These are phyloP conservation scores for Osmerus mordax DNA, from an alignment of 2,113 vertebrate genomes.

Conservation along the genomic window DNA sequence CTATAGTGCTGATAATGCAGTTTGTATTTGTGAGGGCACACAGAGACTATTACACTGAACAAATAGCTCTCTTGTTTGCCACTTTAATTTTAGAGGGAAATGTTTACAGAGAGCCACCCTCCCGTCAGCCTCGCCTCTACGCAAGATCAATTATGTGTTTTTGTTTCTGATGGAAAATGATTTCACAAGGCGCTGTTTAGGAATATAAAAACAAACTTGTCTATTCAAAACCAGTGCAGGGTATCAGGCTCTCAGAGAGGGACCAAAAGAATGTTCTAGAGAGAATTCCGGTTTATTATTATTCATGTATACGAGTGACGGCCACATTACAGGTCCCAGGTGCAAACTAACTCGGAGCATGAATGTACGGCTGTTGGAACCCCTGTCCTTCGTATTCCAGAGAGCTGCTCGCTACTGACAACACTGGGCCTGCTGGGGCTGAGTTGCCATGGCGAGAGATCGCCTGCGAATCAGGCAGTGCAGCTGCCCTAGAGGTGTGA, in stretches of 20 bases:
- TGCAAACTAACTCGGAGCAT: slow-evolving; percentile 5
- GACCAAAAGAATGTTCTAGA: no score
- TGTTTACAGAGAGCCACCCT: slow-evolving; percentile 26
- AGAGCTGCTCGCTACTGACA: slow-evolving; percentile 58
- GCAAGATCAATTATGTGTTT: slow-evolving; percentile 23
- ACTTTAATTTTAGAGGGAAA: slow-evolving; percentile 33
- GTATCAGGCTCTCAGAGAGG: neutral
- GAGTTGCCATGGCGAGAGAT: slow-evolving; percentile 48
- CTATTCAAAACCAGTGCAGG: neutral
- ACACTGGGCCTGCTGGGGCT: slow-evolving; percentile 52
- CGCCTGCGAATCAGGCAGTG: slow-evolving; percentile 47
- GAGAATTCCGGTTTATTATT: no score
- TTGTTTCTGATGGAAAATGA: neutral
- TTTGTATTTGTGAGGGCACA: slow-evolving; percentile 24
- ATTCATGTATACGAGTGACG: neutral
- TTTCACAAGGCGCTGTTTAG: neutral
- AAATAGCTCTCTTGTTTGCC: slow-evolving; percentile 47
- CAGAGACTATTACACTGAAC: slow-evolving; percentile 42
- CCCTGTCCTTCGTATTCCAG: slow-evolving; percentile 51
- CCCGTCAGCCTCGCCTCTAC: neutral
- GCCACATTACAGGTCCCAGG: slow-evolving; percentile 18
- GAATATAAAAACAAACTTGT: slow-evolving; percentile 8
- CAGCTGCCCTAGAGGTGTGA: slow-evolving; percentile 42
- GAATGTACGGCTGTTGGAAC: slow-evolving; percentile 19
- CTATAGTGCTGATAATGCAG: slow-evolving; percentile 12